A percentile compares a stretch with the other conserved stretches of the same genome.
phyloP scores from a whole-genome alignment of 1,140 invertebrate genomes.

The Lethrus apterus region DNA sequence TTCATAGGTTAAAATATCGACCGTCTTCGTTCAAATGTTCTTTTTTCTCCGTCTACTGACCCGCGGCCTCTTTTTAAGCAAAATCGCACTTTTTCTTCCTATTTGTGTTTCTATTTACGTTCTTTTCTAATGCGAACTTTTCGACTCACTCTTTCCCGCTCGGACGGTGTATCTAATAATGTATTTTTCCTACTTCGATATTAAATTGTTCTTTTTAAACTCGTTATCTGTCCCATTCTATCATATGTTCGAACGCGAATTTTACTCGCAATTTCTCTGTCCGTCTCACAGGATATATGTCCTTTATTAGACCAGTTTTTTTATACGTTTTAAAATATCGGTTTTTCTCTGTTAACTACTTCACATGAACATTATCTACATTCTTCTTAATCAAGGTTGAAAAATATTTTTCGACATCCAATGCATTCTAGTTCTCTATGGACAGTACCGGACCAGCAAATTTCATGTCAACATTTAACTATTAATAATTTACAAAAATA shows the following conservation, averaged over 20 bases:
- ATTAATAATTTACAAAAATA: too few species aligned
- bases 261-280: conserved; percentile 7
- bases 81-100: conserved; percentile 30
- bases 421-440: too few species aligned
- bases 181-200: conserved; percentile 31
- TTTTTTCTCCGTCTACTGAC: conserved; percentile 31
- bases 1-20: conserved; percentile 28
- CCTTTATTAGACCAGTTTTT: conserved; percentile 13
- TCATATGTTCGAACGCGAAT: neutral
- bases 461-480: too few species aligned
- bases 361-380: conserved; percentile 5
- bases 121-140: conserved; percentile 19
- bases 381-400: conserved; percentile 5
- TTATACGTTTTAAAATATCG: conserved; percentile 13
- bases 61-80: conserved; percentile 22
- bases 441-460: too few species aligned
- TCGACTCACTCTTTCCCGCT: conserved; percentile 24
- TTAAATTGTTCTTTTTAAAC: conserved; percentile 34
- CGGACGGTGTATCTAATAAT: conserved; percentile 3
- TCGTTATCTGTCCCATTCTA: conserved; percentile 16
- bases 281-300: conserved; percentile 5
- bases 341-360: conserved; percentile 15
- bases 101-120: conserved; percentile 23
- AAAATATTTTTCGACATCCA: neutral
- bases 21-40: conserved; percentile 17